Evolutionary conservation across 2,797 vertebrate species (phyloP).

Genomic region (Rhabdophis nuchalis): DNA sequence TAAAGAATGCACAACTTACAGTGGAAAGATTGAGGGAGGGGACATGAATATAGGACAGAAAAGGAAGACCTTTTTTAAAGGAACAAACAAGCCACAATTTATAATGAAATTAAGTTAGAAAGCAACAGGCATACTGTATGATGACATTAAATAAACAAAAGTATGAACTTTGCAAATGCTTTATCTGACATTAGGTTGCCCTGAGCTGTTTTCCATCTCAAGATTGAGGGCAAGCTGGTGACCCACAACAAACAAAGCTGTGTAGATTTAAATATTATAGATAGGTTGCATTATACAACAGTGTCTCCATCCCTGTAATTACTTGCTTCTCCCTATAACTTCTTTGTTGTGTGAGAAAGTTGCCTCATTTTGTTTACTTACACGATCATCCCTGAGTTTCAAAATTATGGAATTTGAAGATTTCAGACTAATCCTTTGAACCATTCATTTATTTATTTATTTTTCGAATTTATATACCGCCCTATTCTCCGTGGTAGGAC

Average conservation of each 20-base stretch:
- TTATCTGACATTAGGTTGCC: not conserved
- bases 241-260: not conserved
- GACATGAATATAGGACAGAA: not conserved
- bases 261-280: not conserved
- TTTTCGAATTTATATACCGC: too few species aligned
- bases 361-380: not conserved
- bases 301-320: not conserved
- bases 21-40: not conserved
- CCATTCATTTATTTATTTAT: too few species aligned
- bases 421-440: not conserved
- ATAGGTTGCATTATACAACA: not conserved
- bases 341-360: not conserved
- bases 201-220: not conserved
- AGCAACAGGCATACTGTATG: not conserved
- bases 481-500: too few species aligned
- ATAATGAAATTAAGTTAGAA: not conserved
- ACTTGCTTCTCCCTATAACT: not conserved
- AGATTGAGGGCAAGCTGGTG: not conserved
- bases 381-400: not conserved
- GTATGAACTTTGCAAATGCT: not conserved
- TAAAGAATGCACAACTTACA: not conserved
- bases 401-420: not conserved
- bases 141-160: not conserved
- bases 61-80: not conserved
- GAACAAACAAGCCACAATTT: not conserved